Percentiles rank a stretch among this genome's conserved stretches.
Evolutionary conservation across 1,140 invertebrate genomes (phyloP).

Genomic region (Odontomachus brunneus): DNA sequence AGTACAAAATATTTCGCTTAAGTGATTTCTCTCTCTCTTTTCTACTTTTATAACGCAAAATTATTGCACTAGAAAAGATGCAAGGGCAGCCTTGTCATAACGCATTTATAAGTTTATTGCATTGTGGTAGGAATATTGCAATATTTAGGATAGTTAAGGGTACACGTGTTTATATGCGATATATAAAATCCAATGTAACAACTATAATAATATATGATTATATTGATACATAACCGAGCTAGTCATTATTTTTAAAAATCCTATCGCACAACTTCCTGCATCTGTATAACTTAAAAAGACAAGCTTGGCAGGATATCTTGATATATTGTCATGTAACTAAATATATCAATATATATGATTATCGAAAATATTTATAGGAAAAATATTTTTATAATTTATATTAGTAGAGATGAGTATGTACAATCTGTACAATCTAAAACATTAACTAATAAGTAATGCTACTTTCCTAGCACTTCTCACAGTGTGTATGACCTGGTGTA

Average conservation of each 20-base stretch:
- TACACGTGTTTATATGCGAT: conserved; percentile 19
- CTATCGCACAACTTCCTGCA: not conserved
- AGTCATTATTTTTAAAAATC: not conserved
- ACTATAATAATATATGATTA: conserved; percentile 30
- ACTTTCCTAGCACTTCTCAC: not conserved
- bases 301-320: not conserved
- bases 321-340: not conserved
- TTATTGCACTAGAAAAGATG: not conserved
- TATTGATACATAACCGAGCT: not conserved
- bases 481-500: too few species aligned
- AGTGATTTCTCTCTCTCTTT: conserved; percentile 33
- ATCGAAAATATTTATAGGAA: not conserved
- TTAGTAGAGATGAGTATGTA: not conserved
- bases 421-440: conserved; percentile 7
- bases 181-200: conserved; percentile 48
- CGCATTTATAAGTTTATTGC: conserved; percentile 8
- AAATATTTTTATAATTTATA: not conserved
- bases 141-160: conserved; percentile 26
- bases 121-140: conserved; percentile 37
- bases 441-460: not conserved
- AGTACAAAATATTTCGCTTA: conserved; percentile 43
- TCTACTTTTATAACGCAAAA: conserved; percentile 48
- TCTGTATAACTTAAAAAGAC: not conserved
- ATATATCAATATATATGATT: not conserved
- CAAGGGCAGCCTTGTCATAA: not conserved